These are phyloP conservation scores for Diadegma fenestrale DNA, from an alignment of 2,888 invertebrate genomes.

Conservation along the genomic window DNA sequence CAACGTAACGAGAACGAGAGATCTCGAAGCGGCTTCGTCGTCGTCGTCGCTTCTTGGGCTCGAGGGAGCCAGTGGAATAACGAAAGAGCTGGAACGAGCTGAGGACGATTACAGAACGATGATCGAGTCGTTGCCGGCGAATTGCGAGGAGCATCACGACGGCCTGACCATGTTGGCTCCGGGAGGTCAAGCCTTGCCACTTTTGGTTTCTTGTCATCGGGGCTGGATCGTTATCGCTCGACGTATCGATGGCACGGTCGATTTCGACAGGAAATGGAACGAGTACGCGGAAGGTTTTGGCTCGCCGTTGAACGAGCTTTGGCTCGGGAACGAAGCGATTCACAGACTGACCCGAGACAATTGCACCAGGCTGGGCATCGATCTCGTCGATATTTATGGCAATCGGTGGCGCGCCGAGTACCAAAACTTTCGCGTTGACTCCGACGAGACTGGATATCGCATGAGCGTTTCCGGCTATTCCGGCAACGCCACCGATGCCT, in stretches of 20 bases:
- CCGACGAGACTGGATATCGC: constrained; percentile 90
- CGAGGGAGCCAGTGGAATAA: constrained; percentile 86
- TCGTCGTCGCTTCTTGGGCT: constrained; percentile 67
- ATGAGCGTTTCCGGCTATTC: constrained; percentile 90
- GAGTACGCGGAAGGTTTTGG: constrained; percentile 95
- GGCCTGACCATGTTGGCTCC: constrained; percentile 92
- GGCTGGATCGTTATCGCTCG: constrained; percentile 94
- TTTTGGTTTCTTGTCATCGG: constrained; percentile 91
- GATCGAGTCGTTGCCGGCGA: constrained; percentile 91
- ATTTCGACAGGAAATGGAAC: constrained; percentile 94
- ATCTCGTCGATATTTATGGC: constrained; percentile 94
- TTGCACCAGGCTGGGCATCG: constrained; percentile 91
- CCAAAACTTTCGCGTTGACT: constrained; percentile 90
- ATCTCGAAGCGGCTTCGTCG: constrained; percentile 4
- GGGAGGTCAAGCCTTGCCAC: constrained; percentile 89
- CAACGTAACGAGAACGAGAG: constrained; percentile 84
- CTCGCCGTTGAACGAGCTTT: constrained; percentile 91
- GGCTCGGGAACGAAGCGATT: constrained; percentile 95
- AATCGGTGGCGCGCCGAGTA: constrained; percentile 92
- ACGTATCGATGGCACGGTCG: constrained; percentile 93
- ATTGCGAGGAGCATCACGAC: constrained; percentile 90
- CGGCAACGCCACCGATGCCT: constrained; percentile 96
- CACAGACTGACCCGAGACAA: constrained; percentile 92
- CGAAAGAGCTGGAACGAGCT: constrained; percentile 90
- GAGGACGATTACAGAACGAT: constrained; percentile 92